Conservation (phyloP, 2,113 vertebrate species). For the Scopus umbretta region DNA sequence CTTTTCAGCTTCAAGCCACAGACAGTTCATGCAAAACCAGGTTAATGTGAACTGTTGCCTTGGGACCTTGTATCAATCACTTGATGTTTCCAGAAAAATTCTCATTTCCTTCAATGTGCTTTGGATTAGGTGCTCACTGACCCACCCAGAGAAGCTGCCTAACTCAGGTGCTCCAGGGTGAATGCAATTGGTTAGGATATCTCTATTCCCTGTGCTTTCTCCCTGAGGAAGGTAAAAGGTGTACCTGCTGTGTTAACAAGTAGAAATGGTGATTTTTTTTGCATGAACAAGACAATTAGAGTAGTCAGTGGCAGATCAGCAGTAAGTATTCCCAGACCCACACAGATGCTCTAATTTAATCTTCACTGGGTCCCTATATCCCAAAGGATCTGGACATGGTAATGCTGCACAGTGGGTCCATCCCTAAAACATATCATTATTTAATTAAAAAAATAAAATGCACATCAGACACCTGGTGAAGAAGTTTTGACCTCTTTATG, state of each 20-base stretch:
- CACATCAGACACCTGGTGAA: neutral
- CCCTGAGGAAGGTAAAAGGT: neutral
- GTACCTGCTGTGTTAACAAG: neutral
- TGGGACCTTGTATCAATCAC: neutral
- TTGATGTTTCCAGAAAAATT: neutral
- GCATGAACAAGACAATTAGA: neutral
- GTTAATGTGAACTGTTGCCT: neutral
- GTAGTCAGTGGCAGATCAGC: neutral
- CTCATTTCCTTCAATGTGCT: neutral
- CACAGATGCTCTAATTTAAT: conserved; percentile 11
- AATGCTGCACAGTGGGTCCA: neutral
- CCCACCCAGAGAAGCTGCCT: neutral
- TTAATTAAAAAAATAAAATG: neutral
- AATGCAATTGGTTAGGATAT: neutral
- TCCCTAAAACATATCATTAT: neutral
- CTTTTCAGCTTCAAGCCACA: neutral
- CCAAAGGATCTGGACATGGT: neutral
- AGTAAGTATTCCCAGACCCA: neutral
- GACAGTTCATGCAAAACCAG: neutral
- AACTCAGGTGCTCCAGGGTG: neutral
- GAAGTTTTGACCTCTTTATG: neutral
- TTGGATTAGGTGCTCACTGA: neutral
- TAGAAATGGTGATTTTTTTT: neutral
- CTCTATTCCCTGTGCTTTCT: neutral
- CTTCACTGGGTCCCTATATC: neutral